Evolutionary conservation across 2,888 invertebrate genomes (phyloP).

Genomic region (Eupithecia tripunctaria): DNA sequence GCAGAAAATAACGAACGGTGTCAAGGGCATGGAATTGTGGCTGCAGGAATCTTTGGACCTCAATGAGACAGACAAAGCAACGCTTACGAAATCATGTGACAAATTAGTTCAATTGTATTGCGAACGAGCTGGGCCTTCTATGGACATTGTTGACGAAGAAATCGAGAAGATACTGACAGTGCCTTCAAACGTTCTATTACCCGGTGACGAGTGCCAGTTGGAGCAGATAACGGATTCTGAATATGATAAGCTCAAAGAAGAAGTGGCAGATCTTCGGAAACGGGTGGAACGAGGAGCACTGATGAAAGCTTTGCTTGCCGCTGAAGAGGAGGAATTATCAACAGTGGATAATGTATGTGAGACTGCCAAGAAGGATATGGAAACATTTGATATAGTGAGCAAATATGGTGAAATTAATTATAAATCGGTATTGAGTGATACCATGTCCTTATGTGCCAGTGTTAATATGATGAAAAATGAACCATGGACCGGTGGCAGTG

Average conservation of each 20-base stretch:
- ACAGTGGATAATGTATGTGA: slow-evolving; percentile 71
- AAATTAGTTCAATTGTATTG: slow-evolving; percentile 71
- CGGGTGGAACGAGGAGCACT: slow-evolving; percentile 72
- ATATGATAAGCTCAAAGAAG: slow-evolving; percentile 66
- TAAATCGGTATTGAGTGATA: slow-evolving; percentile 60
- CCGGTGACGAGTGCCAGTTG: slow-evolving; percentile 72
- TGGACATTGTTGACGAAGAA: slow-evolving; percentile 69
- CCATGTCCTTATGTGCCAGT: slow-evolving; percentile 67
- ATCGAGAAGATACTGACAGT: slow-evolving; percentile 70
- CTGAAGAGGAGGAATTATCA: slow-evolving; percentile 71
- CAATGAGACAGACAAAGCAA: slow-evolving; percentile 71
- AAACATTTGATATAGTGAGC: slow-evolving; percentile 64
- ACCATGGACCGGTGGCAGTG: slow-evolving; percentile 34
- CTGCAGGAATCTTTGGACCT: slow-evolving; percentile 68
- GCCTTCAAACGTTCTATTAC: slow-evolving; percentile 71
- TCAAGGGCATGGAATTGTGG: slow-evolving; percentile 73
- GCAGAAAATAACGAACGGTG: slow-evolving; percentile 71
- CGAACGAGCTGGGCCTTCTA: slow-evolving; percentile 69
- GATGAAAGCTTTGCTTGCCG: slow-evolving; percentile 70
- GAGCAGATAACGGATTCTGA: slow-evolving; percentile 68
- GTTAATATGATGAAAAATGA: slow-evolving; percentile 57
- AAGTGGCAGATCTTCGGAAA: slow-evolving; percentile 64
- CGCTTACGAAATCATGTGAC: slow-evolving; percentile 69
- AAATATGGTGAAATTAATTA: slow-evolving; percentile 59
- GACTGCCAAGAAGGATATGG: slow-evolving; percentile 73